Percentiles rank a stretch among this genome's conserved stretches.
These are phyloP conservation scores for Sinocyclocheilus maitianheensis DNA, from an alignment of 2,113 vertebrate species.

Conservation along the genomic window DNA sequence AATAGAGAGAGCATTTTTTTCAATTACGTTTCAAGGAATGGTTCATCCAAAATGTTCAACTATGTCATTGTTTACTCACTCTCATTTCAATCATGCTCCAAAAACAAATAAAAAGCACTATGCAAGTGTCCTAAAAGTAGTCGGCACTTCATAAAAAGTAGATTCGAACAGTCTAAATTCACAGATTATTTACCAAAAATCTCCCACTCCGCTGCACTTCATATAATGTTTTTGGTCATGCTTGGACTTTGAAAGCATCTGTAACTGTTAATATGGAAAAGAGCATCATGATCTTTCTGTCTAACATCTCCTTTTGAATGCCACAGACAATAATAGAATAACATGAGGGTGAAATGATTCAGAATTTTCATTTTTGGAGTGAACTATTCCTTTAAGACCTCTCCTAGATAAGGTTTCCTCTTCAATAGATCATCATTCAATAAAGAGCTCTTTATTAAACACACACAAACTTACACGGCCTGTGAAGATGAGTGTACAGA, in stretches of 20 bases:
- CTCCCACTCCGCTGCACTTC: not conserved
- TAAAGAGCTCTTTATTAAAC: constrained; percentile 18
- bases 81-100: not conserved
- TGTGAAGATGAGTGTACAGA: constrained; percentile 34
- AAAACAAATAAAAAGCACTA: not conserved
- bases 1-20: not conserved
- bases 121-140: not conserved
- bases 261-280: not conserved
- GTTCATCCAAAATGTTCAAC: not conserved
- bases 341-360: not conserved
- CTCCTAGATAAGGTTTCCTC: constrained; percentile 47
- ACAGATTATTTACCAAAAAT: not conserved
- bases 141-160: not conserved
- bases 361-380: not conserved
- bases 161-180: not conserved
- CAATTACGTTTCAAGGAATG: not conserved
- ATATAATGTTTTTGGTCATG: not conserved
- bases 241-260: not conserved
- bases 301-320: too few relatives aligned
- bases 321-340: not conserved
- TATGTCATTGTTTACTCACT: not conserved
- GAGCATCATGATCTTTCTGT: too few relatives aligned
- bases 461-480: constrained; percentile 16
- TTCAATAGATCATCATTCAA: constrained; percentile 15
- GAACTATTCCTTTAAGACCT: constrained; percentile 1